These are phyloP conservation scores for Shargacucullia verbasci DNA, from an alignment of 2,888 invertebrate genomes.

Conservation along the genomic window DNA sequence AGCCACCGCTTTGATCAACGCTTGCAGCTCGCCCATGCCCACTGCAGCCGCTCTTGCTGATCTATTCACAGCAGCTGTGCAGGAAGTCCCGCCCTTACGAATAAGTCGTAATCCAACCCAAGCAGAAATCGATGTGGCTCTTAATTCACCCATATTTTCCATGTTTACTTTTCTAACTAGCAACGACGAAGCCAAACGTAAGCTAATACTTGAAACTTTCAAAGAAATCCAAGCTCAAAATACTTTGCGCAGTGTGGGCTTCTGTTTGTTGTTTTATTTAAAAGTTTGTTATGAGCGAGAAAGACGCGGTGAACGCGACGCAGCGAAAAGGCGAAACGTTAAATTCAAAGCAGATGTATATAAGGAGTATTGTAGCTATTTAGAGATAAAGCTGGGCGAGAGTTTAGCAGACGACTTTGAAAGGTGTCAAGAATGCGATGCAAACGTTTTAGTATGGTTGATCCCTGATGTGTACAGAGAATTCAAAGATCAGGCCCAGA, in stretches of 20 bases:
- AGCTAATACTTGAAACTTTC: conserved; percentile 93
- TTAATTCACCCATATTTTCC: conserved; percentile 95
- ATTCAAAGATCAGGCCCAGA: conserved; percentile 95
- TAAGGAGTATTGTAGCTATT: conserved; percentile 95
- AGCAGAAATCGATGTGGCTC: conserved; percentile 90
- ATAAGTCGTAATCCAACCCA: conserved; percentile 85
- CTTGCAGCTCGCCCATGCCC: conserved; percentile 78
- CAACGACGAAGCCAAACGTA: conserved; percentile 92
- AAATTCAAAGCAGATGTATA: conserved; percentile 96
- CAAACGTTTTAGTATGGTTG: conserved; percentile 96
- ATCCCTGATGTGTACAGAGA: conserved; percentile 97
- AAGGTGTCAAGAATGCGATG: conserved; percentile 96
- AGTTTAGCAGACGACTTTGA: conserved; percentile 95
- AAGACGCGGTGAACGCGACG: conserved; percentile 82
- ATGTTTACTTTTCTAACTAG: conserved; percentile 94
- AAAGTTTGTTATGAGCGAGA: conserved; percentile 92
- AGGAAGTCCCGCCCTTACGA: conserved; percentile 85
- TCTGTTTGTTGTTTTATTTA: conserved; percentile 96
- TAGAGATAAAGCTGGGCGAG: conserved; percentile 93
- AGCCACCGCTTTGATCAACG: conserved; percentile 78
- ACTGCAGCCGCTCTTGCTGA: conserved; percentile 82
- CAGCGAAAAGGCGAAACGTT: conserved; percentile 87
- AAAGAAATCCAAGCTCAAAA: conserved; percentile 93
- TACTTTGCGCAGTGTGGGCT: conserved; percentile 93
- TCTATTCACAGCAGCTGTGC: conserved; percentile 81